Conservation (phyloP, 2,113 vertebrate genomes). For the Opisthocomus hoazin region DNA sequence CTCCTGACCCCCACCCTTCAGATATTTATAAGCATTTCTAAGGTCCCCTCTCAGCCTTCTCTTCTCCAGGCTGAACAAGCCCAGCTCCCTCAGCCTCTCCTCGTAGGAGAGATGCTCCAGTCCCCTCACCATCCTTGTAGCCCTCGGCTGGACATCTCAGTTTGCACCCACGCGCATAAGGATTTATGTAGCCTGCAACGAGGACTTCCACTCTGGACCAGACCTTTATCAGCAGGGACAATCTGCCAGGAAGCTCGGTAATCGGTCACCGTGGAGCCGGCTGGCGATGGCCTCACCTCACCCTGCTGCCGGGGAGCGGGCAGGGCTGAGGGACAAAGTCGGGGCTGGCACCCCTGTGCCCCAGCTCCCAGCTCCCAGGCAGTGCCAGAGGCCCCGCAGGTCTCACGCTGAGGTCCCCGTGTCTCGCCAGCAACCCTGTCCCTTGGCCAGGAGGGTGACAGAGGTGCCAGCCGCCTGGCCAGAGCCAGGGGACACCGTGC, state of each 20-base stretch:
- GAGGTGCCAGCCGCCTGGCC: not conserved
- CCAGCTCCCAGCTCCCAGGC: not conserved
- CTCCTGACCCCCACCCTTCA: too few relatives aligned
- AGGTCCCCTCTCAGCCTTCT: too few relatives aligned
- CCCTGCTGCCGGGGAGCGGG: not conserved
- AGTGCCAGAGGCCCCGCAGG: accelerated
- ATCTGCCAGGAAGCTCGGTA: not conserved
- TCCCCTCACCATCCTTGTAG: too few relatives aligned
- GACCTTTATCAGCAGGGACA: not conserved
- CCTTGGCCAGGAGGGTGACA: not conserved
- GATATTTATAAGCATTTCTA: too few relatives aligned
- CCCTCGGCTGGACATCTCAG: too few relatives aligned
- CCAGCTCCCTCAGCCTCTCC: too few relatives aligned
- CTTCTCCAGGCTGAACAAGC: too few relatives aligned
- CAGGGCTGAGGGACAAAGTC: not conserved
- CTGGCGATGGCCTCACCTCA: not conserved
- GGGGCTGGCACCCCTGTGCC: accelerated
- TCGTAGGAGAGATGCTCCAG: too few relatives aligned
- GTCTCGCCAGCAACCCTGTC: not conserved
- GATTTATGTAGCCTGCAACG: not conserved
- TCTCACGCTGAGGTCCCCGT: not conserved
- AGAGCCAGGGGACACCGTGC: not conserved
- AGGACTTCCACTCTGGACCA: not conserved
- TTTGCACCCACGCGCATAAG: not conserved
- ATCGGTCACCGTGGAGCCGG: not conserved